These are phyloP conservation scores for Heliconius aoede DNA, from an alignment of 2,888 invertebrate species.

Conservation along the genomic window DNA sequence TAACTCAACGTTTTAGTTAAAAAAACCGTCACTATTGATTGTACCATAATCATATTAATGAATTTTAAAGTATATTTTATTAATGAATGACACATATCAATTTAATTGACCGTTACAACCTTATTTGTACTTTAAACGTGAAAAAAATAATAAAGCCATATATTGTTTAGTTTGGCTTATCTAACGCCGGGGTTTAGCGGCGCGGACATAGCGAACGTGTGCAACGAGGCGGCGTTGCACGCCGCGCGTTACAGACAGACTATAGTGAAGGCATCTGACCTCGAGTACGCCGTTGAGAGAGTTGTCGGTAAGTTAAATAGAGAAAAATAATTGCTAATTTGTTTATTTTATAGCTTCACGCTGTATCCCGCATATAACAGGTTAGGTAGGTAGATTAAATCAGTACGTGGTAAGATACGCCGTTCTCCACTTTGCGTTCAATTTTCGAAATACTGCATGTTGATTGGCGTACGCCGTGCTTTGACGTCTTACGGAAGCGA, in stretches of 20 bases:
- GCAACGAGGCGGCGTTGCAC: constrained; percentile 98
- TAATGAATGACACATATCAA: no score
- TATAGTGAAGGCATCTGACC: constrained; percentile 87
- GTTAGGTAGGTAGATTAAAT: no score
- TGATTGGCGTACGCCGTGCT: neutral
- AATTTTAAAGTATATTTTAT: no score
- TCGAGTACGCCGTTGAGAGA: constrained; percentile 97
- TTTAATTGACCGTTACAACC: no score
- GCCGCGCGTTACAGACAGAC: constrained; percentile 92
- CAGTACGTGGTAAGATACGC: no score
- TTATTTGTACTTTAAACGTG: neutral
- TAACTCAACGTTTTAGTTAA: neutral
- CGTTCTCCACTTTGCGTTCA: neutral
- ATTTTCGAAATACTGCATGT: neutral
- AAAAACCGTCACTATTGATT: neutral
- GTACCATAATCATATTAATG: no score
- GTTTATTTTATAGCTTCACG: neutral
- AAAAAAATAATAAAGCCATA: neutral
- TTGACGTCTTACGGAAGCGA: neutral
- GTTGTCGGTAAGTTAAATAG: constrained; percentile 86
- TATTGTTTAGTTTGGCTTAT: constrained; percentile 69
- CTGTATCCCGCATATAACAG: neutral
- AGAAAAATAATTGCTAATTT: neutral
- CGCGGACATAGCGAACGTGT: constrained; percentile 99
- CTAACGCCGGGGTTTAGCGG: constrained; percentile 96